These are phyloP conservation scores for Apamea anceps DNA, from an alignment of 2,888 invertebrate genomes.

Conservation along the genomic window DNA sequence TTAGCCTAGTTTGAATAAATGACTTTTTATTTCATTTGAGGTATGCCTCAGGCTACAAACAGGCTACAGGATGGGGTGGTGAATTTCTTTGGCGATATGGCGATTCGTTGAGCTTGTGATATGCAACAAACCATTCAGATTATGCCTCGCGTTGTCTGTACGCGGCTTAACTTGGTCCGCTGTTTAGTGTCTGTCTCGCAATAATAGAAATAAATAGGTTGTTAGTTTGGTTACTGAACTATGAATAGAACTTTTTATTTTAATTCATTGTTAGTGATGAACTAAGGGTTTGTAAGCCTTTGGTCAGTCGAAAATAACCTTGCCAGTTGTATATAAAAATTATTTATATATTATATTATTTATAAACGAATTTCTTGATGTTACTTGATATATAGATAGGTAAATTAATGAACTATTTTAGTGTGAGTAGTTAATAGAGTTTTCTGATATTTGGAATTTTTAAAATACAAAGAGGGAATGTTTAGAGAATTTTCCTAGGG, in stretches of 20 bases:
- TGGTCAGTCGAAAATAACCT: background rate
- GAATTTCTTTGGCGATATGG: background rate
- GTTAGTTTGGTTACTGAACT: background rate
- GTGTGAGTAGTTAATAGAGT: background rate
- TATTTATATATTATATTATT: too few relatives aligned
- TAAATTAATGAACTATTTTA: background rate
- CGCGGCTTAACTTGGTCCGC: too few relatives aligned
- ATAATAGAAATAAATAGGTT: background rate
- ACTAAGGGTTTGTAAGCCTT: background rate
- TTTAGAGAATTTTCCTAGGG: background rate
- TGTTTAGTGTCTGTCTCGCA: background rate
- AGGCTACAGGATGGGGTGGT: background rate
- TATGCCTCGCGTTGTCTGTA: background rate
- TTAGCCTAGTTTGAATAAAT: too few relatives aligned
- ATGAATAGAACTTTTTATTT: background rate
- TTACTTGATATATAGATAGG: background rate
- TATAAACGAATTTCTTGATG: slow-evolving; percentile 3
- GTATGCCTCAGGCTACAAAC: background rate
- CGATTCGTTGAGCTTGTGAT: background rate
- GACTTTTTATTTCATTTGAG: too few relatives aligned
- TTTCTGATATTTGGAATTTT: background rate
- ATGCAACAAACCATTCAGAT: background rate
- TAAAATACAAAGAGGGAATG: background rate
- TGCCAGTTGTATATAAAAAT: too few relatives aligned
- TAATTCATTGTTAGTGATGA: background rate